These are phyloP conservation scores for Manis pentadactyla DNA, from an alignment of 2,797 vertebrate species.

Conservation along the genomic window DNA sequence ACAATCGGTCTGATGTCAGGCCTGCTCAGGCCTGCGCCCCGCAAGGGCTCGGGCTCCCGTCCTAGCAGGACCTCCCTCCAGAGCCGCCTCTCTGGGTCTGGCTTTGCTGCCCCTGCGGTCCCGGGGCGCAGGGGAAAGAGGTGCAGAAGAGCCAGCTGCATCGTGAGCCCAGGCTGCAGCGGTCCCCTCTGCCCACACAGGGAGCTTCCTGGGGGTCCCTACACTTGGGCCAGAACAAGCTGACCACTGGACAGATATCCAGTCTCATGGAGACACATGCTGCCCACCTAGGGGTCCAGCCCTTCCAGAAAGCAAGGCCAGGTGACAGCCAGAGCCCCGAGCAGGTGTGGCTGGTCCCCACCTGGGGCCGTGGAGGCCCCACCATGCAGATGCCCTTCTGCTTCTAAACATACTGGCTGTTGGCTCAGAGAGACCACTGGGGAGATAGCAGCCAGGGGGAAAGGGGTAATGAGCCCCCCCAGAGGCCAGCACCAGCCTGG, in stretches of 20 bases:
- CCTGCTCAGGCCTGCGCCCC: neutral
- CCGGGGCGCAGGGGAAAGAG: fast-evolving
- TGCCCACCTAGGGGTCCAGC: too few species aligned
- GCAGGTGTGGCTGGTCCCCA: too few species aligned
- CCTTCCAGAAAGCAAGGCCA: neutral
- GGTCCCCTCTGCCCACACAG: too few species aligned
- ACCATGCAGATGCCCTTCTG: neutral
- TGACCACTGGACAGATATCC: neutral
- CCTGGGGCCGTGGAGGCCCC: fast-evolving
- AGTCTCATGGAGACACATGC: neutral
- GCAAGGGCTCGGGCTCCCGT: neutral
- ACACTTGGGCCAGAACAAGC: fast-evolving
- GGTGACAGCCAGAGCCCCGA: neutral
- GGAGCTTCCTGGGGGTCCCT: neutral
- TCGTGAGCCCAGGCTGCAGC: fast-evolving
- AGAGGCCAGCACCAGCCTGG: neutral
- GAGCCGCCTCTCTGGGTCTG: fast-evolving
- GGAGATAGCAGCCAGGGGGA: neutral
- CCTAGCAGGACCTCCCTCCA: fast-evolving
- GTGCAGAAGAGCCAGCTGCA: too few species aligned
- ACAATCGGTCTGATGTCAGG: too few species aligned
- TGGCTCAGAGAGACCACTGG: neutral
- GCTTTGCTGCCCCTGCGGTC: neutral
- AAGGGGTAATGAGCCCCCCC: constrained; percentile 17
- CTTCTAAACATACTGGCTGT: constrained; percentile 1